phyloP scores from a whole-genome alignment of 2,113 vertebrate genomes.

The Paramormyrops kingsleyae region DNA sequence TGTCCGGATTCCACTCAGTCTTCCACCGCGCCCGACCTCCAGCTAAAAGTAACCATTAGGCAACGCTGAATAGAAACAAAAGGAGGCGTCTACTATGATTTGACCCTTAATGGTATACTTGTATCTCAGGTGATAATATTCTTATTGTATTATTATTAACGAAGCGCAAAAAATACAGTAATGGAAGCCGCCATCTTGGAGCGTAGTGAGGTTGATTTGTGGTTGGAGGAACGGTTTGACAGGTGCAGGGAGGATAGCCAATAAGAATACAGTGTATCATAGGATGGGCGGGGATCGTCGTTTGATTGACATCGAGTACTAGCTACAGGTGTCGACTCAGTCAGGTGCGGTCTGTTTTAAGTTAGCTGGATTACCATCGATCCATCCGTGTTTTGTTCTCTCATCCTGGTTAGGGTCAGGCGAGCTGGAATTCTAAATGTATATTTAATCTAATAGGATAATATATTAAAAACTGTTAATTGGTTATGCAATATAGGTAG shows the following conservation, averaged over 20 bases:
- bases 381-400: background rate
- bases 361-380: background rate
- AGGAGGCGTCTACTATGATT: background rate
- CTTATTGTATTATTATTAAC: conserved; percentile 23
- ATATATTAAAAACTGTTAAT: background rate
- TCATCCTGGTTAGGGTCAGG: background rate
- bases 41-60: conserved; percentile 23
- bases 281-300: background rate
- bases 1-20: conserved; percentile 26
- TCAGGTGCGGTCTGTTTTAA: background rate
- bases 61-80: background rate
- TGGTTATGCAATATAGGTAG: background rate
- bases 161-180: conserved; percentile 24
- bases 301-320: conserved; percentile 16
- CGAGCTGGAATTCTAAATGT: background rate
- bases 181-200: conserved; percentile 79
- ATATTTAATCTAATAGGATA: background rate
- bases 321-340: conserved; percentile 12
- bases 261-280: conserved; percentile 42
- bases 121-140: background rate
- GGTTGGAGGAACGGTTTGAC: conserved; percentile 61
- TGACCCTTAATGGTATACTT: background rate
- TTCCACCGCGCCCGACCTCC: conserved; percentile 23
- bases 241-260: conserved; percentile 52
- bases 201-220: conserved; percentile 27